These are phyloP conservation scores for Amphiura filiformis DNA, from an alignment of 35 echinoderm and acorn worm genomes.

Conservation along the genomic window DNA sequence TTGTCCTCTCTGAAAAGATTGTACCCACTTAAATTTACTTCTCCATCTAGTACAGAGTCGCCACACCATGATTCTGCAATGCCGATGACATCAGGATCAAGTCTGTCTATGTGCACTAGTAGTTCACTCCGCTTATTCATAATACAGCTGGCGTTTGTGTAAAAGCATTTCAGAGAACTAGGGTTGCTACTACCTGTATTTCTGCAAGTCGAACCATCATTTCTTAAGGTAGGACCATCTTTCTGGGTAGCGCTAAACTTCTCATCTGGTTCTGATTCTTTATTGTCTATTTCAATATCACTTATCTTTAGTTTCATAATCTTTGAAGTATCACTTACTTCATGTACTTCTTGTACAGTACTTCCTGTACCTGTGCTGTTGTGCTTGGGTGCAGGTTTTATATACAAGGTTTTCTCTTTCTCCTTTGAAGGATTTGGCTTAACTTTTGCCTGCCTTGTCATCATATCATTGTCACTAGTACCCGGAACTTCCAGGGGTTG, in stretches of 20 bases:
- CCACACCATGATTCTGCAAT: conserved; percentile 20
- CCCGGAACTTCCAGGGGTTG: not conserved
- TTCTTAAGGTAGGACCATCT: not conserved
- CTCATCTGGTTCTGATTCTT: too few relatives aligned
- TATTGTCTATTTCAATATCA: not conserved
- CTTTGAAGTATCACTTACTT: not conserved
- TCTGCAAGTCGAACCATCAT: not conserved
- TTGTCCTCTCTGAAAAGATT: conserved; percentile 15
- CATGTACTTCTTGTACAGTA: not conserved
- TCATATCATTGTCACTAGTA: not conserved
- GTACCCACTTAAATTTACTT: not conserved
- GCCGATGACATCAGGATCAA: not conserved
- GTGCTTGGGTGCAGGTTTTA: not conserved
- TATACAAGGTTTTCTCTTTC: too few relatives aligned
- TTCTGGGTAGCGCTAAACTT: not conserved
- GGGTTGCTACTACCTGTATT: not conserved
- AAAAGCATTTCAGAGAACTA: not conserved
- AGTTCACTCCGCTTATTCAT: conserved; percentile 11
- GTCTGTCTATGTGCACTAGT: not conserved
- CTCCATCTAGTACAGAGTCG: not conserved
- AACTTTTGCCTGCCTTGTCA: too few relatives aligned
- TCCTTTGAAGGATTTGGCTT: too few relatives aligned
- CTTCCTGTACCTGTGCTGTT: not conserved
- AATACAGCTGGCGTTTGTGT: conserved; percentile 1
- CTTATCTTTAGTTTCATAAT: too few relatives aligned